phyloP scores from a whole-genome alignment of 2,113 vertebrate genomes.

The Clarias magur region DNA sequence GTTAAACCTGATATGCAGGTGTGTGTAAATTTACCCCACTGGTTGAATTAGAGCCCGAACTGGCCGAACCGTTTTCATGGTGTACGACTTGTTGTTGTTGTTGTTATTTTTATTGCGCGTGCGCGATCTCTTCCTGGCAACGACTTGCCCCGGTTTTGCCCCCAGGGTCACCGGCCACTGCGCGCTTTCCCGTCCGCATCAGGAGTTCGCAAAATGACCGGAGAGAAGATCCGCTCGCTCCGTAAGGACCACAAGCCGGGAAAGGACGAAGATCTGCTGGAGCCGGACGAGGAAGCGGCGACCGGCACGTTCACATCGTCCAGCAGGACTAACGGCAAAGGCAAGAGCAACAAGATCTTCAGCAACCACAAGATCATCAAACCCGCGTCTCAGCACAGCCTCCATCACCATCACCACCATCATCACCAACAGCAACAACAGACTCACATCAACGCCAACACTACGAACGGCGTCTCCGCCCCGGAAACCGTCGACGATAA shows the following conservation, averaged over 20 bases:
- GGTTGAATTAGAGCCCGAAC: conserved; percentile 49
- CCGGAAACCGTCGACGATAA: conserved; percentile 71
- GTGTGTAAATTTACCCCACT: conserved; percentile 14
- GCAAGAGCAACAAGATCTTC: conserved; percentile 79
- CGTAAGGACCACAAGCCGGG: conserved; percentile 87
- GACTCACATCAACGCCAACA: conserved; percentile 71
- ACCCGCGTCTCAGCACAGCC: conserved; percentile 69
- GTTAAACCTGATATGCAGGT: neutral
- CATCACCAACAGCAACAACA: conserved; percentile 59
- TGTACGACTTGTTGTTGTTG: conserved; percentile 45
- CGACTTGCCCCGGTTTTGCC: conserved; percentile 59
- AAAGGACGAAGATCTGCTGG: conserved; percentile 86
- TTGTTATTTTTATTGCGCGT: neutral
- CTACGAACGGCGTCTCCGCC: conserved; percentile 59
- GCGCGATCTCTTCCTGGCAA: conserved; percentile 49
- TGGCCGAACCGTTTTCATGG: conserved; percentile 65
- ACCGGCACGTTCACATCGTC: conserved; percentile 78
- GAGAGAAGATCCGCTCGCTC: conserved; percentile 93
- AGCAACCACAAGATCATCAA: conserved; percentile 80
- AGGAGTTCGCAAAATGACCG: conserved; percentile 81
- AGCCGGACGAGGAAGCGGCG: conserved; percentile 87
- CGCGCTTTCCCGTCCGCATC: conserved; percentile 59
- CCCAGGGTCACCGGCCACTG: conserved; percentile 68
- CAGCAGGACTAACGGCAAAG: conserved; percentile 69
- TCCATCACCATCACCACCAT: conserved; percentile 64